Evolutionary conservation across 1,140 invertebrate genomes (phyloP).

Genomic region (Hypothenemus hampei): DNA sequence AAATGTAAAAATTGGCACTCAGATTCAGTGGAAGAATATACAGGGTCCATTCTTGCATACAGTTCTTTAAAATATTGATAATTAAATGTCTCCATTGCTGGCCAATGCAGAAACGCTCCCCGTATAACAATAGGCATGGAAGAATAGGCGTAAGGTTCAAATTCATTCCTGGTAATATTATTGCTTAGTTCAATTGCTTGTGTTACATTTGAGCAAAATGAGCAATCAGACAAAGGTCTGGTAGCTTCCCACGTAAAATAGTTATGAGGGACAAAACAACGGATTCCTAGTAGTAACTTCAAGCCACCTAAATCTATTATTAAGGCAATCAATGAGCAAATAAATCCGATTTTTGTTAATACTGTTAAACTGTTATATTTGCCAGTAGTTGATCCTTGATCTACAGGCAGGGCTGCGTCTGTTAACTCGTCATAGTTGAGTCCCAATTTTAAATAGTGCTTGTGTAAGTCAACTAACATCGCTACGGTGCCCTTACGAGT

Average conservation of each 20-base stretch:
- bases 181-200: conserved; percentile 55
- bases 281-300: conserved; percentile 45
- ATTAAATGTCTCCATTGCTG: conserved; percentile 64
- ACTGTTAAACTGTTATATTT: background rate
- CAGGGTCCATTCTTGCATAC: conserved; percentile 62
- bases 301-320: conserved; percentile 10
- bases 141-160: conserved; percentile 68
- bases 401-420: background rate
- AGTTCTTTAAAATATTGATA: conserved; percentile 72
- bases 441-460: background rate
- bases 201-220: conserved; percentile 56
- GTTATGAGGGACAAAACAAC: conserved; percentile 76
- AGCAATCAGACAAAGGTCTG: conserved; percentile 74
- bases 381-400: background rate
- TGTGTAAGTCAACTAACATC: background rate
- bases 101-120: conserved; percentile 70
- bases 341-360: background rate
- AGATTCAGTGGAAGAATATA: conserved; percentile 62
- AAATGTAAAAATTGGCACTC: conserved; percentile 90
- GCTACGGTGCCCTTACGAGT: background rate
- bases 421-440: background rate
- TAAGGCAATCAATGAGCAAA: background rate
- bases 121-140: conserved; percentile 77
- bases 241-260: conserved; percentile 81
- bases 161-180: conserved; percentile 63